These are phyloP conservation scores for Ramphastos sulfuratus DNA, from an alignment of 2,113 vertebrate genomes.

Conservation along the genomic window DNA sequence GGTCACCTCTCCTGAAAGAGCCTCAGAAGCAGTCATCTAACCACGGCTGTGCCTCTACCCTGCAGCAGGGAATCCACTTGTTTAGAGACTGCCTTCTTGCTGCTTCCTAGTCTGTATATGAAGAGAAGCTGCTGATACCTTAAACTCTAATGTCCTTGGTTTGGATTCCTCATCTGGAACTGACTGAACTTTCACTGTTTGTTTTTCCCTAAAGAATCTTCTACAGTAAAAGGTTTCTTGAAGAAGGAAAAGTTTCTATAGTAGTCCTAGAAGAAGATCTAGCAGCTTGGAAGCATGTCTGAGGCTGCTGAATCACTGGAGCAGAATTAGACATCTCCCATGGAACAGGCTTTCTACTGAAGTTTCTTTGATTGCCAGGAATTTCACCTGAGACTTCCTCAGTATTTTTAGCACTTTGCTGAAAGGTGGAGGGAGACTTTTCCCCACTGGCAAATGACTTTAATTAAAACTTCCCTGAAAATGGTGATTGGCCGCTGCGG, in stretches of 20 bases:
- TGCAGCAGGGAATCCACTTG: background rate
- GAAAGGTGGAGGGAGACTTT: background rate
- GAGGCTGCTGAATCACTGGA: slow-evolving; percentile 1
- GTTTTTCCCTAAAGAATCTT: background rate
- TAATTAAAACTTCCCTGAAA: background rate
- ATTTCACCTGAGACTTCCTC: background rate
- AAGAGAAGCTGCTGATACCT: background rate
- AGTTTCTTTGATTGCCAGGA: background rate
- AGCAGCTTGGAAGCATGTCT: background rate
- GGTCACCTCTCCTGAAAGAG: background rate
- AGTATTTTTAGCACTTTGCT: background rate
- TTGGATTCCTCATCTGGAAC: background rate
- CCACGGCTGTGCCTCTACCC: fast-evolving
- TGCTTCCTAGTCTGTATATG: background rate
- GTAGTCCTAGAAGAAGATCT: background rate
- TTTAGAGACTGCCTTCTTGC: background rate
- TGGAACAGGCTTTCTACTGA: background rate
- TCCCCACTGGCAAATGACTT: background rate
- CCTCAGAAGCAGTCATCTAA: background rate
- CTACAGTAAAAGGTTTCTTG: background rate
- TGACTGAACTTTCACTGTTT: background rate
- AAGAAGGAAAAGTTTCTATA: background rate
- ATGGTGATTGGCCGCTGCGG: background rate
- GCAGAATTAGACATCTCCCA: background rate
- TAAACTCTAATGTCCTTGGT: background rate